These are phyloP conservation scores for Tenthredo distinguenda DNA, from an alignment of 2,888 invertebrate genomes.

Conservation along the genomic window DNA sequence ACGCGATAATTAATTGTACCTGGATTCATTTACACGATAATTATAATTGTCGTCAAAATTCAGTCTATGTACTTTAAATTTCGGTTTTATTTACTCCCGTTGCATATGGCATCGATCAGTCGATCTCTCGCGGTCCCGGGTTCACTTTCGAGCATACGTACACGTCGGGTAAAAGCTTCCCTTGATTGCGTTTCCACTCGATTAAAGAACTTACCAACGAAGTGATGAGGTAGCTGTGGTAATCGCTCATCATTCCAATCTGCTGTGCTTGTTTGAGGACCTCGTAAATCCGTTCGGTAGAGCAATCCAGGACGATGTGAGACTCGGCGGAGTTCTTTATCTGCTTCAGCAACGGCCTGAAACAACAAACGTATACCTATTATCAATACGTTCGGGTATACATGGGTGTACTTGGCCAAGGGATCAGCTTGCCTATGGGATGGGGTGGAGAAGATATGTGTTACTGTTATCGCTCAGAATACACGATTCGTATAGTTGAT, in stretches of 20 bases:
- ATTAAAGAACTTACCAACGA: constrained; percentile 85
- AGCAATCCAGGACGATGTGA: constrained; percentile 94
- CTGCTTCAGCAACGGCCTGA: constrained; percentile 92
- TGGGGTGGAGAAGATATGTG: neutral
- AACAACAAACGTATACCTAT: constrained; percentile 60
- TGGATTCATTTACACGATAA: neutral
- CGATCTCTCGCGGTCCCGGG: neutral
- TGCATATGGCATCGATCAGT: neutral
- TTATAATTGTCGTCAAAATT: neutral
- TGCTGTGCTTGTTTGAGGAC: constrained; percentile 96
- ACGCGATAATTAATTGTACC: neutral
- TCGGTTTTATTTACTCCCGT: neutral
- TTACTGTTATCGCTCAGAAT: neutral
- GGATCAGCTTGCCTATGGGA: neutral
- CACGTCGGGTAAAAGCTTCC: neutral
- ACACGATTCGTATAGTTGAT: neutral
- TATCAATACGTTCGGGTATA: neutral
- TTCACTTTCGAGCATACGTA: neutral
- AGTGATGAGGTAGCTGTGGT: constrained; percentile 96
- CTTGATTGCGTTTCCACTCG: constrained; percentile 61
- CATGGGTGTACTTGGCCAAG: neutral
- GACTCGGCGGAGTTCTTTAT: constrained; percentile 95
- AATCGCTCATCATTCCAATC: constrained; percentile 98
- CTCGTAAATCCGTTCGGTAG: constrained; percentile 91
- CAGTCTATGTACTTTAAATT: neutral